A percentile compares a stretch with the other conserved stretches of the same genome.
phyloP scores from a whole-genome alignment of 2,888 invertebrate genomes.

The Thymelicus lineola region DNA sequence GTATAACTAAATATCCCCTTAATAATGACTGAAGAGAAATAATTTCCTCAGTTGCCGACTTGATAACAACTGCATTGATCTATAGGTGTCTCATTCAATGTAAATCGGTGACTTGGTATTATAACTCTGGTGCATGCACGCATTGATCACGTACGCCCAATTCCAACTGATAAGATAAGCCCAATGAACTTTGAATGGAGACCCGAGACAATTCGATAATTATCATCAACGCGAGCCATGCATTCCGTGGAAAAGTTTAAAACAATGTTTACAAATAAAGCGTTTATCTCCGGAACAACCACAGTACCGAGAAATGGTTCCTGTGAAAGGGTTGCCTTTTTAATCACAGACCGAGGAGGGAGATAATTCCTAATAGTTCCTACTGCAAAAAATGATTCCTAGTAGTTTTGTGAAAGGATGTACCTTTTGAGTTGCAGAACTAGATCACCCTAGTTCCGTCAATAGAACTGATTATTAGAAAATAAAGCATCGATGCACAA shows the following conservation, averaged over 20 bases:
- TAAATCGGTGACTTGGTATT: neutral
- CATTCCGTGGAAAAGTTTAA: constrained; percentile 2
- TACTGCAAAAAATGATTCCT: too few relatives aligned
- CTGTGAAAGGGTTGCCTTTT: too few relatives aligned
- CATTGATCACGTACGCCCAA: constrained; percentile 39
- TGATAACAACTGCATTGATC: constrained; percentile 4
- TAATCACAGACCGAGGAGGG: too few relatives aligned
- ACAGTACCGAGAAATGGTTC: too few relatives aligned
- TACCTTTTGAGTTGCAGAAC: too few relatives aligned
- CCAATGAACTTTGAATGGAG: constrained; percentile 56
- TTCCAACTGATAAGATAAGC: constrained; percentile 54
- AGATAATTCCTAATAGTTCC: too few relatives aligned
- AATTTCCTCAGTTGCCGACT: neutral
- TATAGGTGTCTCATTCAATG: neutral
- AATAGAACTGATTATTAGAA: too few relatives aligned
- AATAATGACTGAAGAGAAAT: neutral
- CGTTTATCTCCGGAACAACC: neutral
- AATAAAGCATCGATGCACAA: too few relatives aligned
- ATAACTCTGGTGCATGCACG: constrained; percentile 25
- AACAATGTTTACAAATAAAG: constrained; percentile 11
- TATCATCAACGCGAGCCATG: constrained; percentile 50
- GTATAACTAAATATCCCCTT: neutral
- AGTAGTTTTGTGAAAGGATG: too few relatives aligned
- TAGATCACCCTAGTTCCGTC: too few relatives aligned
- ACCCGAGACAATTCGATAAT: constrained; percentile 50